These are phyloP conservation scores for Urocynchramus pylzowi DNA, from an alignment of 2,113 vertebrate species.

Conservation along the genomic window DNA sequence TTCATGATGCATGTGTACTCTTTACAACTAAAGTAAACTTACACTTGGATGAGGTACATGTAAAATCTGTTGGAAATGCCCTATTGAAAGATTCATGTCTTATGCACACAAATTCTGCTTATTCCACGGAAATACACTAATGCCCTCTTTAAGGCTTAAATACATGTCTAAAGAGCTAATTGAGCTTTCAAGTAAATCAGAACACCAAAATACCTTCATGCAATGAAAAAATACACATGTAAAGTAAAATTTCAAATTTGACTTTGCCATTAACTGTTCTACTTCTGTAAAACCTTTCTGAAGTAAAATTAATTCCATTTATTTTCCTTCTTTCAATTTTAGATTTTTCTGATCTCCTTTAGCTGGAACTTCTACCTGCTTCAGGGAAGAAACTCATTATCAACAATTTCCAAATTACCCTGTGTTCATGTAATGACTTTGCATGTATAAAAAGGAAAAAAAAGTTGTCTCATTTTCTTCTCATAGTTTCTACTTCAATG, in stretches of 20 bases:
- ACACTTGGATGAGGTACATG: background rate
- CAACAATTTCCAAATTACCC: constrained; percentile 7
- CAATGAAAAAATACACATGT: background rate
- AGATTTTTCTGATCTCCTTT: background rate
- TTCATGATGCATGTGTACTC: background rate
- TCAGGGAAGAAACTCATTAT: background rate
- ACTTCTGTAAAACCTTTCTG: background rate
- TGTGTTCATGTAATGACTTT: background rate
- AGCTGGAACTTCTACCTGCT: background rate
- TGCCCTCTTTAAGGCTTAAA: background rate
- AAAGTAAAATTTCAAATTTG: background rate
- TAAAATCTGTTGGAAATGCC: background rate
- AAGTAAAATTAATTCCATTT: background rate
- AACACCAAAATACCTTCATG: background rate
- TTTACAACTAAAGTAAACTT: background rate
- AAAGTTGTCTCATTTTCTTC: background rate
- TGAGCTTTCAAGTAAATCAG: background rate
- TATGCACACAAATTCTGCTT: background rate
- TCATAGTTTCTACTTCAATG: constrained; percentile 6
- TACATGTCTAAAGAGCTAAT: background rate
- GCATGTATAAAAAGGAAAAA: background rate
- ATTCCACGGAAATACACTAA: background rate
- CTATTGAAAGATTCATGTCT: background rate
- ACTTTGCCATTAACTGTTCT: background rate
- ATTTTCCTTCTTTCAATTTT: background rate